phyloP scores from a whole-genome alignment of 1,140 invertebrate genomes.

The Dendrolimus punctatus region DNA sequence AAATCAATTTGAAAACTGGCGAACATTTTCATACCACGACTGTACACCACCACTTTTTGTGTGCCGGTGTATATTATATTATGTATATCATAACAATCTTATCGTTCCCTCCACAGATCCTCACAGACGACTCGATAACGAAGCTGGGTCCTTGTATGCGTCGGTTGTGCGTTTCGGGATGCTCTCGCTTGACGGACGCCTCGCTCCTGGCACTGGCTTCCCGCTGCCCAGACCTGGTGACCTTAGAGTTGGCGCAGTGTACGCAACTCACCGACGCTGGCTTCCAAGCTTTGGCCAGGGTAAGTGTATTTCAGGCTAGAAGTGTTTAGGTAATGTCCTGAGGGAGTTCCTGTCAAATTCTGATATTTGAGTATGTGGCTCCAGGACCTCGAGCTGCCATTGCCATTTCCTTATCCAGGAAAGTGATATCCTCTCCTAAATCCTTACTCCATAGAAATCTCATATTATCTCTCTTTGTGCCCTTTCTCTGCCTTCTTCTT shows the following conservation, averaged over 20 bases:
- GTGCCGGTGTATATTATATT: not conserved
- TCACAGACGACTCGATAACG: slow-evolving; percentile 57
- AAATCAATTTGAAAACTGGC: too few relatives aligned
- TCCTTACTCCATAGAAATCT: too few relatives aligned
- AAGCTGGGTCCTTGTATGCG: slow-evolving; percentile 85
- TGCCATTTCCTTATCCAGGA: too few relatives aligned
- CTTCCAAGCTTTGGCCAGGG: slow-evolving; percentile 93
- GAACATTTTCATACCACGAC: not conserved
- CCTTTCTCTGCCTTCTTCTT: too few relatives aligned
- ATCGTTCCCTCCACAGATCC: slow-evolving; percentile 20
- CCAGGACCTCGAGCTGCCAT: too few relatives aligned
- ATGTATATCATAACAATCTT: slow-evolving; percentile 1
- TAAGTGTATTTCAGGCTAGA: slow-evolving; percentile 56
- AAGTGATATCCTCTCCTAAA: too few relatives aligned
- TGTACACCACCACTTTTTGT: not conserved
- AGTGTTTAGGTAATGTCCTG: too few relatives aligned
- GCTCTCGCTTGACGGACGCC: slow-evolving; percentile 91
- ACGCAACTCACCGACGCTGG: slow-evolving; percentile 96
- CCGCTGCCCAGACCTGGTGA: slow-evolving; percentile 88
- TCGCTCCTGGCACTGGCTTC: slow-evolving; percentile 89
- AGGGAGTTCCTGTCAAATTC: too few relatives aligned
- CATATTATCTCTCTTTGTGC: too few relatives aligned
- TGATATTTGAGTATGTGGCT: too few relatives aligned
- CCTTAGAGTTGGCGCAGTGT: slow-evolving; percentile 96
- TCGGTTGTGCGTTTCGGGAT: slow-evolving; percentile 95